A percentile compares a stretch with the other conserved stretches of the same genome.
Conservation (phyloP, 2,797 vertebrate genomes). For the Mus spretus region DNA sequence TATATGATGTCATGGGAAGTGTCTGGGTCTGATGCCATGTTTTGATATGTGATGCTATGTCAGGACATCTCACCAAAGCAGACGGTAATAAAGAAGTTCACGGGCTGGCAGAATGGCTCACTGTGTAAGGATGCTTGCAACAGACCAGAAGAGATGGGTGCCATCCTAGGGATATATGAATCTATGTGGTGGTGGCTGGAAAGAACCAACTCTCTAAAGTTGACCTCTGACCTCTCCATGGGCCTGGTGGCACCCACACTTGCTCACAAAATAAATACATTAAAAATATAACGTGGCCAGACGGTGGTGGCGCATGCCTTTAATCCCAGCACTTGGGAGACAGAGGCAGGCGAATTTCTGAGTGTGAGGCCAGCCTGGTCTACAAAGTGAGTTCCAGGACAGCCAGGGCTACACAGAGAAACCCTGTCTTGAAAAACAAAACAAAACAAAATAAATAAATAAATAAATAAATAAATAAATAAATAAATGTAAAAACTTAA, state of each 20-base stretch:
- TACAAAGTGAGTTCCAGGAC: no score
- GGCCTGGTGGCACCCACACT: not conserved
- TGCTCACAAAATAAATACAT: not conserved
- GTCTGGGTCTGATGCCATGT: slow-evolving; percentile 5
- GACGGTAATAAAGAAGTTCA: not conserved
- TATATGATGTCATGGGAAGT: slow-evolving; percentile 36
- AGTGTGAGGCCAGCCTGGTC: no score
- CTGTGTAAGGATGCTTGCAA: not conserved
- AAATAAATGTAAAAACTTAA: not conserved
- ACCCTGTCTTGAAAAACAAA: no score
- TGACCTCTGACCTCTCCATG: not conserved
- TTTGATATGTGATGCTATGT: not conserved
- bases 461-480: no score
- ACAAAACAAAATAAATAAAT: not conserved
- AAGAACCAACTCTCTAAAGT: not conserved
- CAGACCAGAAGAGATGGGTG: no score
- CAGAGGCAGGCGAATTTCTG: no score
- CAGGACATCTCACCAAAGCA: not conserved
- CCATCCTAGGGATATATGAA: not conserved
- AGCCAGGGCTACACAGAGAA: no score
- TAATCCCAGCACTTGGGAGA: no score
- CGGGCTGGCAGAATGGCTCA: not conserved
- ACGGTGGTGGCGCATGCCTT: no score
- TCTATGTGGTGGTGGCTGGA: no score
- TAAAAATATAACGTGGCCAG: not conserved